These are phyloP conservation scores for Rhynchotus rufescens DNA, from an alignment of 2,797 vertebrate species.

Conservation along the genomic window DNA sequence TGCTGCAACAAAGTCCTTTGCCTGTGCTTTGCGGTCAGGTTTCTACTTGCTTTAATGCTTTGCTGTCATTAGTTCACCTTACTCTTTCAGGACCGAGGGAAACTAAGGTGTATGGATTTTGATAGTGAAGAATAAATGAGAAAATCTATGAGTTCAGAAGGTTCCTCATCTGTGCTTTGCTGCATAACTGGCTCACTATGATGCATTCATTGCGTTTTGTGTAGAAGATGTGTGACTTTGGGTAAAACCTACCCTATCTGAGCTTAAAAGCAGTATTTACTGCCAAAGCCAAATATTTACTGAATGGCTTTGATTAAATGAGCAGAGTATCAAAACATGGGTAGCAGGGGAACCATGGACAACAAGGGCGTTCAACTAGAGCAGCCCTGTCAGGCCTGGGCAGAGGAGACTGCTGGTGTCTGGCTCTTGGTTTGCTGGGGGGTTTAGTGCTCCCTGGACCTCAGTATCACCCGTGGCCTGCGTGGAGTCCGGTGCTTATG, in stretches of 20 bases:
- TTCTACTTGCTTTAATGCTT: neutral
- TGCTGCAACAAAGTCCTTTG: neutral
- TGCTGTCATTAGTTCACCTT: neutral
- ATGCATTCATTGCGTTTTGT: neutral
- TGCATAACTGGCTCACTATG: neutral
- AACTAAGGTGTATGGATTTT: neutral
- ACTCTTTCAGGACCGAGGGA: neutral
- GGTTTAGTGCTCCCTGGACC: slow-evolving; percentile 16
- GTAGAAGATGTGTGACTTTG: neutral
- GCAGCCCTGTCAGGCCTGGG: neutral
- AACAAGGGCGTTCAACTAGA: neutral
- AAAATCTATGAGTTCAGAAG: neutral
- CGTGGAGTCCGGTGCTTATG: neutral
- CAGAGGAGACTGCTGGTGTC: neutral
- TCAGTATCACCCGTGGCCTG: neutral
- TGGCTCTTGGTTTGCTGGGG: slow-evolving; percentile 25
- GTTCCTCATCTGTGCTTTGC: neutral
- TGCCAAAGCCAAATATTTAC: no score
- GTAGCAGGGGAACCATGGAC: neutral
- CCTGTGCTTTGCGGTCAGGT: neutral
- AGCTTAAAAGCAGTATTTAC: no score
- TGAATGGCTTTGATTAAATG: slow-evolving; percentile 18
- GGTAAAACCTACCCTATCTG: neutral
- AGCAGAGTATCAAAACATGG: slow-evolving; percentile 35
- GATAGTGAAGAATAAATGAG: neutral